Evolutionary conservation across 1,140 invertebrate species (phyloP).

Genomic region (Drosophila asahinai): DNA sequence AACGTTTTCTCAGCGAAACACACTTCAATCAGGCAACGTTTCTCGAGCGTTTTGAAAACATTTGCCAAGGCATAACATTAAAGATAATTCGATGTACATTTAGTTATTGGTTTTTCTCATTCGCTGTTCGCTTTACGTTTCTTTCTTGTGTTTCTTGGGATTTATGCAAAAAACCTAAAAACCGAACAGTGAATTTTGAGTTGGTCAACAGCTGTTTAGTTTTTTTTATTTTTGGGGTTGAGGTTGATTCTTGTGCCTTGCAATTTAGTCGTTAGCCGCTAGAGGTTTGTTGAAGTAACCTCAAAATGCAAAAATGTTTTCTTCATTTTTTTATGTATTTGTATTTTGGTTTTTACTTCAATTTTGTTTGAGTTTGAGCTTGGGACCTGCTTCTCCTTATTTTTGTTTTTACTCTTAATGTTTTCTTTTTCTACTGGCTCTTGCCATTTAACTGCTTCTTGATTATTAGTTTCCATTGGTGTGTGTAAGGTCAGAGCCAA

Average conservation of each 20-base stretch:
- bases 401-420: constrained; percentile 8
- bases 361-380: constrained; percentile 34
- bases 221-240: constrained; percentile 63
- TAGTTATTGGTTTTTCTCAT: constrained; percentile 32
- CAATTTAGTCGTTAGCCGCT: constrained; percentile 38
- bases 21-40: constrained; percentile 37
- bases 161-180: constrained; percentile 37
- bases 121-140: constrained; percentile 2
- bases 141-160: constrained; percentile 7
- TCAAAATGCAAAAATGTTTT: constrained; percentile 61
- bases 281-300: constrained; percentile 47
- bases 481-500: constrained; percentile 72
- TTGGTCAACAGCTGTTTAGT: constrained; percentile 65
- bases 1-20: constrained; percentile 17
- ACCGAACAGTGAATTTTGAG: constrained; percentile 20
- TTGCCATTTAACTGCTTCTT: constrained; percentile 75
- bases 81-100: constrained; percentile 61
- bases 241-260: constrained; percentile 67
- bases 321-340: neutral
- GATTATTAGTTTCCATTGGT: constrained; percentile 61
- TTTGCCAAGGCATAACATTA: constrained; percentile 60
- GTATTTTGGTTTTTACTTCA: constrained; percentile 13
- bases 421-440: constrained; percentile 52
- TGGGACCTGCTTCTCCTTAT: constrained; percentile 45
- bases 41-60: constrained; percentile 55